These are phyloP conservation scores for Ammodytes dubius DNA, from an alignment of 2,113 vertebrate species.

Conservation along the genomic window DNA sequence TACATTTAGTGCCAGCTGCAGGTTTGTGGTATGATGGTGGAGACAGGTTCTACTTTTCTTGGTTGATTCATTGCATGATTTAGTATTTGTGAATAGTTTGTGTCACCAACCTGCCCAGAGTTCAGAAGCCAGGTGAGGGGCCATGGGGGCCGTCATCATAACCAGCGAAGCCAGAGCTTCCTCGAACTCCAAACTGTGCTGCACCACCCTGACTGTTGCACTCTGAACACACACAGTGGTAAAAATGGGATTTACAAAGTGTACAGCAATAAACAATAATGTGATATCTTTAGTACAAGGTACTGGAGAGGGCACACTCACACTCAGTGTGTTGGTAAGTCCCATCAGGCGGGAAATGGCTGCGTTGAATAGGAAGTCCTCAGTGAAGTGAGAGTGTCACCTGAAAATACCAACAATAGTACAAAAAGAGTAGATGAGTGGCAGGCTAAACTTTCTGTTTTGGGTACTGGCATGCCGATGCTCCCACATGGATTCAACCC, in stretches of 20 bases:
- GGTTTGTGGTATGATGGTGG: neutral
- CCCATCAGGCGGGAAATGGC: slow-evolving; percentile 95
- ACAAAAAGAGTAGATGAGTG: slow-evolving; percentile 9
- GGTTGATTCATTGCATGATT: neutral
- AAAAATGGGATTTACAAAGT: slow-evolving; percentile 7
- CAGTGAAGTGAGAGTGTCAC: slow-evolving; percentile 90
- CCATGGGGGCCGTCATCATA: slow-evolving; percentile 93
- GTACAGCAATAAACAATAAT: neutral
- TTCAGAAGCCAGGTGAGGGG: slow-evolving; percentile 93
- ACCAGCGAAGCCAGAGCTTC: slow-evolving; percentile 90
- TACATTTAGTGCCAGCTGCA: neutral
- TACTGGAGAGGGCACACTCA: slow-evolving; percentile 76
- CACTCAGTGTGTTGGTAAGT: slow-evolving; percentile 89
- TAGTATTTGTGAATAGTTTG: neutral
- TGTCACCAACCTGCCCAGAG: slow-evolving; percentile 93
- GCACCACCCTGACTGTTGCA: slow-evolving; percentile 82
- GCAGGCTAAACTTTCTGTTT: neutral
- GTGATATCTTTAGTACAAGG: neutral
- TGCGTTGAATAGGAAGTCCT: slow-evolving; percentile 93
- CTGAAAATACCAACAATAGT: slow-evolving; percentile 76
- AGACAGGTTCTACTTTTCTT: neutral
- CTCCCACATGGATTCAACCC: neutral
- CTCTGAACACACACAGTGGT: slow-evolving; percentile 79
- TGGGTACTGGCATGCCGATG: neutral
- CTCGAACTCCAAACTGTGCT: slow-evolving; percentile 94